Conservation (phyloP, 2,797 vertebrate species). For the Meda fulgida region DNA sequence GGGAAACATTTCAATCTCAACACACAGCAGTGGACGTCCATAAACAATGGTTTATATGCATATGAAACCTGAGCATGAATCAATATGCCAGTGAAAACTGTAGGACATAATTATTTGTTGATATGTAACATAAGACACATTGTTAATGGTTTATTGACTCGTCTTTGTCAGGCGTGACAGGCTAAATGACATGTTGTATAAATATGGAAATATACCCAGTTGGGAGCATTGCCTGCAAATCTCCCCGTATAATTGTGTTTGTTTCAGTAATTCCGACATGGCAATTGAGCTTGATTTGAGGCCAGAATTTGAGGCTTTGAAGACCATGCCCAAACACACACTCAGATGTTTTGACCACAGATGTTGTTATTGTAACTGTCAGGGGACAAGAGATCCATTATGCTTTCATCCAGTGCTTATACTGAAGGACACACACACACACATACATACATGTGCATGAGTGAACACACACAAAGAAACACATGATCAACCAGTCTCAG, state of each 20-base stretch:
- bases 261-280: slow-evolving; percentile 27
- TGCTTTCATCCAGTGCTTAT: slow-evolving; percentile 35
- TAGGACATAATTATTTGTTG: slow-evolving; percentile 15
- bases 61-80: neutral
- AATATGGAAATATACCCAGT: neutral
- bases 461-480: slow-evolving; percentile 13
- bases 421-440: slow-evolving; percentile 4
- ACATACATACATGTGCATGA: slow-evolving; percentile 1
- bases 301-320: no score
- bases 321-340: neutral
- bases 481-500: slow-evolving; percentile 27
- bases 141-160: slow-evolving; percentile 11
- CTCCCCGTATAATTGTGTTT: slow-evolving; percentile 27
- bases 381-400: slow-evolving; percentile 22
- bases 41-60: neutral
- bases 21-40: neutral
- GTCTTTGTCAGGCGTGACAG: slow-evolving; percentile 15
- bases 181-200: slow-evolving; percentile 19
- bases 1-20: neutral
- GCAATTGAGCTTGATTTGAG: neutral
- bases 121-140: slow-evolving; percentile 9
- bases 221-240: neutral
- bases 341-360: slow-evolving; percentile 4
- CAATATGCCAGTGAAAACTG: slow-evolving; percentile 11
- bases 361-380: slow-evolving; percentile 21